phyloP scores from a whole-genome alignment of 1,140 invertebrate genomes.

The Temnothorax nylanderi region DNA sequence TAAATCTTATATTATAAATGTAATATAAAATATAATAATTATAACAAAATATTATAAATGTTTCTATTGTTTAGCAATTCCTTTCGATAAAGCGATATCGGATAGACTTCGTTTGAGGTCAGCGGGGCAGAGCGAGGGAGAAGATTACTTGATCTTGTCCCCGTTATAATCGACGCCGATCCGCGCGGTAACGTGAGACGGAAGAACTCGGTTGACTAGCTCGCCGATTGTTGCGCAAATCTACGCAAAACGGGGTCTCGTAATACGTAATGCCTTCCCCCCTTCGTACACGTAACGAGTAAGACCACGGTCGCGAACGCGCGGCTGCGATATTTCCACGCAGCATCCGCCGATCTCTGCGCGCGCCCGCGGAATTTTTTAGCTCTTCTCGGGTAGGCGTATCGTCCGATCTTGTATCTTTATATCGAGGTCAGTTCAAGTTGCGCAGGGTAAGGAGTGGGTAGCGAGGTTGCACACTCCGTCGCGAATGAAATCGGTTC shows the following conservation, averaged over 20 bases:
- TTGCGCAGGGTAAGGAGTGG: not conserved
- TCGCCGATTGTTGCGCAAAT: conserved; percentile 61
- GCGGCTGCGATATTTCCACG: not conserved
- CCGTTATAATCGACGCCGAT: conserved; percentile 49
- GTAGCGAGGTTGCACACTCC: not conserved
- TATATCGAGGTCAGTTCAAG: conserved; percentile 24
- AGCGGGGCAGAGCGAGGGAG: not conserved
- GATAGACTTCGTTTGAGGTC: not conserved
- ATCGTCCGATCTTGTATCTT: conserved; percentile 3
- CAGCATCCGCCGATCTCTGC: not conserved
- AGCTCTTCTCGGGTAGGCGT: not conserved
- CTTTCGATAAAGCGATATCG: not conserved
- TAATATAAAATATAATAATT: too few species aligned
- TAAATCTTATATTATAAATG: too few species aligned
- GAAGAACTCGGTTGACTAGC: conserved; percentile 23
- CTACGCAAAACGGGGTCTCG: conserved; percentile 35
- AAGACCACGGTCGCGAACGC: not conserved
- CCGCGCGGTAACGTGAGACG: conserved; percentile 49
- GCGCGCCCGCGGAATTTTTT: not conserved
- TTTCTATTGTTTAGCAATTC: not conserved
- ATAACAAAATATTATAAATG: too few species aligned
- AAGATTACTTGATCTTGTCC: conserved; percentile 39
- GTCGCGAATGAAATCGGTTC: not conserved
- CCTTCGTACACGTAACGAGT: not conserved
- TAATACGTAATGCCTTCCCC: conserved; percentile 30